A percentile compares a stretch with the other conserved stretches of the same genome.
These are phyloP conservation scores for Plagodis pulveraria DNA, from an alignment of 2,888 invertebrate genomes.

Conservation along the genomic window DNA sequence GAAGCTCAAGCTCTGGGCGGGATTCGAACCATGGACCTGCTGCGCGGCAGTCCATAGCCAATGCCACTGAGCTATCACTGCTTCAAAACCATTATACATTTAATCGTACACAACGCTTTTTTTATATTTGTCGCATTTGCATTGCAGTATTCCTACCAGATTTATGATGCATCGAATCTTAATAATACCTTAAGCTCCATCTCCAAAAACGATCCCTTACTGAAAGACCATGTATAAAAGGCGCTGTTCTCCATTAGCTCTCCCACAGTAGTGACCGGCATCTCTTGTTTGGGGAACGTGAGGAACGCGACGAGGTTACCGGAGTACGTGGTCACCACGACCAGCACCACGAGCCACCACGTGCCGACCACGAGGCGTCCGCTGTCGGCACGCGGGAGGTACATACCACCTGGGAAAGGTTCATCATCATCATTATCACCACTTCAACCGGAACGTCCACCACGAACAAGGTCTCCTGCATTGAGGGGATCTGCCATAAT, in stretches of 20 bases:
- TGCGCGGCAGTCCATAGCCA: no score
- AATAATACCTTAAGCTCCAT: constrained; percentile 71
- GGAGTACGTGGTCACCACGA: constrained; percentile 95
- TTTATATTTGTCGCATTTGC: not conserved
- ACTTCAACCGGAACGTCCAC: no score
- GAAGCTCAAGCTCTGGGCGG: no score
- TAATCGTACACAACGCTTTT: no score
- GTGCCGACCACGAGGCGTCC: constrained; percentile 93
- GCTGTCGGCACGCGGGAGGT: constrained; percentile 93
- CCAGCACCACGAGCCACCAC: constrained; percentile 96
- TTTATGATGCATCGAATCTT: not conserved
- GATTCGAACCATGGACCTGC: no score
- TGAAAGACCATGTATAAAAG: constrained; percentile 90
- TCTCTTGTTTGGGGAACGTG: constrained; percentile 94
- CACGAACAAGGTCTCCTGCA: no score
- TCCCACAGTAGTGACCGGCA: constrained; percentile 88
- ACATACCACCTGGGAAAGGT: constrained; percentile 89
- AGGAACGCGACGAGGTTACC: constrained; percentile 96
- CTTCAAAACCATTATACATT: no score
- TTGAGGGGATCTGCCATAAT: no score
- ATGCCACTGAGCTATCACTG: no score
- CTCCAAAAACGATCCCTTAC: constrained; percentile 90
- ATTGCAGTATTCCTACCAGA: constrained; percentile 1
- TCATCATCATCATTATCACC: no score
- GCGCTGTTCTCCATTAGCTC: constrained; percentile 86